Evolutionary conservation across 2,797 vertebrate species (phyloP).

Genomic region (Hippoglossus hippoglossus): DNA sequence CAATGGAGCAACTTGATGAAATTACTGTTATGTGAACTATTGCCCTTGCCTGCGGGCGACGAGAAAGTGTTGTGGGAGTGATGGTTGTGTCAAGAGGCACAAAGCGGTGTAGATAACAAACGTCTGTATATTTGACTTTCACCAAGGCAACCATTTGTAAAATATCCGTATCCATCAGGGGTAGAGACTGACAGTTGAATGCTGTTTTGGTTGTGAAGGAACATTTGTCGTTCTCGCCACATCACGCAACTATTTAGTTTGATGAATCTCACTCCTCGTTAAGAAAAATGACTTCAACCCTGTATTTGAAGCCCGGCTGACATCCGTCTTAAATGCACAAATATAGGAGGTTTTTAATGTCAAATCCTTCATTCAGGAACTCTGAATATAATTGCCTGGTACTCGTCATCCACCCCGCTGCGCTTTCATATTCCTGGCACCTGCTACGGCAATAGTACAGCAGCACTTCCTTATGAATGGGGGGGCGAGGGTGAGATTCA

Average conservation of each 20-base stretch:
- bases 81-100: slow-evolving; percentile 52
- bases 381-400: slow-evolving; percentile 42
- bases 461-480: slow-evolving; percentile 65
- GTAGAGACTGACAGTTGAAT: neutral
- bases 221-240: neutral
- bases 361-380: slow-evolving; percentile 17
- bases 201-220: slow-evolving; percentile 2
- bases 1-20: slow-evolving; percentile 67
- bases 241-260: slow-evolving; percentile 5
- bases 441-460: slow-evolving; percentile 28
- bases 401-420: slow-evolving; percentile 50
- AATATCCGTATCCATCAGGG: slow-evolving; percentile 17
- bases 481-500: slow-evolving; percentile 57
- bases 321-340: neutral
- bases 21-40: slow-evolving; percentile 66
- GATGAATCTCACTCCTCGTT: slow-evolving; percentile 2
- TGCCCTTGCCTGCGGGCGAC: slow-evolving; percentile 47
- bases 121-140: slow-evolving; percentile 34
- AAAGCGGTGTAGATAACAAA: slow-evolving; percentile 33
- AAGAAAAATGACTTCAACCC: neutral
- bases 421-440: slow-evolving; percentile 57
- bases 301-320: slow-evolving; percentile 5
- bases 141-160: slow-evolving; percentile 36
- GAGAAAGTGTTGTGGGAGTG: slow-evolving; percentile 54
- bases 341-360: neutral